Base-by-base conservation (phyloP, 2,888 invertebrate species). In the Pristionchus exspectatus region DNA sequence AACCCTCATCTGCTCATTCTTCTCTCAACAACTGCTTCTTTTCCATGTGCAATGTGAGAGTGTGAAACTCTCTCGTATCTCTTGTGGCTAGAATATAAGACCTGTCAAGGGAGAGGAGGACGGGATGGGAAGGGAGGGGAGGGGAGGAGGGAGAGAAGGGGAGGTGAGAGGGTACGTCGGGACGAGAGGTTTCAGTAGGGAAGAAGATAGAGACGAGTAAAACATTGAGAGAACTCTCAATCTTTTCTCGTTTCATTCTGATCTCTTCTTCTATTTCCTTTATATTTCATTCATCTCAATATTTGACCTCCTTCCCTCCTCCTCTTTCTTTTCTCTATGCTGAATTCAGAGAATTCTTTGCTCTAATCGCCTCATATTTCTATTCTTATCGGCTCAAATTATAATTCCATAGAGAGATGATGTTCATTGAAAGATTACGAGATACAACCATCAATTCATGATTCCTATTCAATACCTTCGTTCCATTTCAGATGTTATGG, bases 31-130 rank as follows among this genome's bases (percentile, higher is more conserved):
- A 77, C 77, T 59, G 56, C 56, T 84, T 84, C 84, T 59, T 84
- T 27, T 83, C 83, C 83, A 56, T 83, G 54, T 83, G 56, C 83
- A 56, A 56, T 83, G 27, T n/a, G 27, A 83, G 83, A 83, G 50
- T 56, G 83, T 77, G 77, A 77, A 77, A 77, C 54, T 83, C 83
- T 72, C 74, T 88, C 69, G 44, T 77, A 21, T 88, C 72, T 86
- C 72, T 72, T 85, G 30, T 44, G 30, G 54, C 86, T 10, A n/a
- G 86, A 54, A 56, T 44, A 30, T 69, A 59, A 72, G 50, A 88
- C 44, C 50, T 44, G 56, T 50, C 72, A 54, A 44, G 72, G 88
- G 88, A 54, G 88, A 54, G 30, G 50, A 44, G 50, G 44, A 54
- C 24, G 33, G 87, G 87, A 63, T 2, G 87, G 63, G 59, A 63